Percentiles rank a stretch among this genome's conserved stretches.
Evolutionary conservation across 2,888 invertebrate species (phyloP).

Genomic region (Netelia inedita): DNA sequence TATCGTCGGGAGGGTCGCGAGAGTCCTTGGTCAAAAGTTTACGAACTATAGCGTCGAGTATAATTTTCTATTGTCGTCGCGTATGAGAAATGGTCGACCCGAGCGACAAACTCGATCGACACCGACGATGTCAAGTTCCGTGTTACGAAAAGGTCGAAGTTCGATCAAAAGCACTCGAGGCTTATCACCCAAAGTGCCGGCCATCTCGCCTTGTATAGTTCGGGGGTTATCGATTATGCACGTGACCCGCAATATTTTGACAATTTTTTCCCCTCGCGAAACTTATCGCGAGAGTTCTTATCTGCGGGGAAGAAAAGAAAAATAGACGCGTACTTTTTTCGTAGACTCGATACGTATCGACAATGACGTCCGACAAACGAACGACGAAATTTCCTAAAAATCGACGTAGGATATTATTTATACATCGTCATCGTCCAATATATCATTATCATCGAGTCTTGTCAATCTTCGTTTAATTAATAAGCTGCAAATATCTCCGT

Average conservation of each 20-base stretch:
- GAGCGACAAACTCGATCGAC: background rate
- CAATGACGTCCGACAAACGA: background rate
- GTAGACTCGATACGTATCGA: conserved; percentile 1
- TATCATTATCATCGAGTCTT: background rate
- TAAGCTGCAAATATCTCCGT: too few relatives aligned
- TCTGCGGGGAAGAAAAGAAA: background rate
- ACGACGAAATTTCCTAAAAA: background rate
- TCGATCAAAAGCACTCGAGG: conserved; percentile 47
- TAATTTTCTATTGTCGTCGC: background rate
- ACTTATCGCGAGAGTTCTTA: background rate
- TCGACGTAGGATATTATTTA: background rate
- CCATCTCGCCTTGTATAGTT: conserved; percentile 8
- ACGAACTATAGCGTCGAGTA: background rate
- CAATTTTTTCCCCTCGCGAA: background rate
- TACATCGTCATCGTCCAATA: background rate
- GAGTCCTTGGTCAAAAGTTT: background rate
- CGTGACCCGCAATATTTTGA: conserved; percentile 19
- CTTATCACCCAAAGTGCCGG: conserved; percentile 33
- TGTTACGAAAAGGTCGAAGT: conserved; percentile 48
- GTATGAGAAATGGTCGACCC: background rate
- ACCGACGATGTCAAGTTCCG: background rate
- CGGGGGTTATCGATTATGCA: conserved; percentile 24
- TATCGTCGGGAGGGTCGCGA: too few relatives aligned
- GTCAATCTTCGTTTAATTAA: background rate
- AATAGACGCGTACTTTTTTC: background rate